Percentiles rank a stretch among this genome's conserved stretches.
phyloP scores from a whole-genome alignment of 1,140 invertebrate species.

The Ceratina calcarata region DNA sequence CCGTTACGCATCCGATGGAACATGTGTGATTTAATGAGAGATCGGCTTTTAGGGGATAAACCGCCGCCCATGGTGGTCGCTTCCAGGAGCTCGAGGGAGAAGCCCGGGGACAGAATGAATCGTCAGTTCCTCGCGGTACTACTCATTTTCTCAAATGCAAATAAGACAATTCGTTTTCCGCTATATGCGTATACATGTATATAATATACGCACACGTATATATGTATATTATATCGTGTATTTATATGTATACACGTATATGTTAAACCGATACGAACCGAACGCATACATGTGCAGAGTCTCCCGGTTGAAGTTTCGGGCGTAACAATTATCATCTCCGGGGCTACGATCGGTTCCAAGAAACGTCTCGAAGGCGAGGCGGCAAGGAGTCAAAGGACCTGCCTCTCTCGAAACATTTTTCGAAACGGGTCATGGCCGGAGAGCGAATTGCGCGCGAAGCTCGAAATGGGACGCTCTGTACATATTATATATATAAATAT shows the following conservation, averaged over 20 bases:
- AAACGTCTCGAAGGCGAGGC: too few relatives aligned
- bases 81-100: constrained; percentile 78
- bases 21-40: constrained; percentile 57
- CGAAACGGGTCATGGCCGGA: too few relatives aligned
- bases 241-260: constrained; percentile 39
- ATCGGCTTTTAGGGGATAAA: constrained; percentile 77
- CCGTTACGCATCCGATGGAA: constrained; percentile 30
- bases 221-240: constrained; percentile 22
- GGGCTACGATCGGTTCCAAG: too few relatives aligned
- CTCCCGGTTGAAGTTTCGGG: not conserved
- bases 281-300: constrained; percentile 49
- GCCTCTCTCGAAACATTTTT: too few relatives aligned
- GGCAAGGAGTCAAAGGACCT: too few relatives aligned
- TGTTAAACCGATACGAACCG: not conserved
- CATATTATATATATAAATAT: constrained; percentile 59
- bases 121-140: constrained; percentile 93
- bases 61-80: constrained; percentile 65
- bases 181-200: constrained; percentile 59
- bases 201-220: constrained; percentile 44
- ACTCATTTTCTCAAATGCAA: constrained; percentile 59
- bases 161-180: constrained; percentile 60
- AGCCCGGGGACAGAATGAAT: constrained; percentile 85
- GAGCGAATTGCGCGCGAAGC: too few relatives aligned
- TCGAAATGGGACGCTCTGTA: not conserved
- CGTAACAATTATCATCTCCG: too few relatives aligned